Percentiles rank a stretch among this genome's conserved stretches.
Evolutionary conservation across 2,888 invertebrate species (phyloP).

Genomic region (Eristalis tenax): DNA sequence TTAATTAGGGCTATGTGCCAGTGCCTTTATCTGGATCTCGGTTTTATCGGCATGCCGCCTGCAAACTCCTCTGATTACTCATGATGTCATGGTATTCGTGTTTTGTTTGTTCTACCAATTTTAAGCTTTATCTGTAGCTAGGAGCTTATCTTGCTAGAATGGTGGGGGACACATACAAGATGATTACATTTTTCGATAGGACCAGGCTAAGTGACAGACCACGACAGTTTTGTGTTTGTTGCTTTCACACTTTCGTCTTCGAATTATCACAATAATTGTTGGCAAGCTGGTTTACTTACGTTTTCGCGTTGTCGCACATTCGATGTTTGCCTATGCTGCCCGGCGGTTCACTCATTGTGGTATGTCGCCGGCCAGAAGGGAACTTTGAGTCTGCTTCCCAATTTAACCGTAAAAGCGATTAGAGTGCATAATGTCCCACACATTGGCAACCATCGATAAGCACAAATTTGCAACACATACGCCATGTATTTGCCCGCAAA

Average conservation of each 20-base stretch:
- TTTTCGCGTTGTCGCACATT: background rate
- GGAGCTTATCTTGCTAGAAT: background rate
- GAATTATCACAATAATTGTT: background rate
- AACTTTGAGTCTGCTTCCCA: too few species aligned
- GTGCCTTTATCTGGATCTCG: background rate
- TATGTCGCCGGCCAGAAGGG: too few species aligned
- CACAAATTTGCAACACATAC: conserved; percentile 44
- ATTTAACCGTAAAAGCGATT: too few species aligned
- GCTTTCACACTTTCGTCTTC: background rate
- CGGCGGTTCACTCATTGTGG: too few species aligned
- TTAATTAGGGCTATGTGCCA: background rate
- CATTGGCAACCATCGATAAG: conserved; percentile 8
- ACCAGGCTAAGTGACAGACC: background rate
- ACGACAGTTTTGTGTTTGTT: background rate
- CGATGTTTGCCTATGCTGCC: too few species aligned
- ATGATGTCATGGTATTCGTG: background rate
- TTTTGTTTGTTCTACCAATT: background rate
- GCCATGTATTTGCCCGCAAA: conserved; percentile 27
- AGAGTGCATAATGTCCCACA: background rate
- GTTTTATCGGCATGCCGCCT: background rate
- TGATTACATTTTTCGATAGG: background rate
- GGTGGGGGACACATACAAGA: background rate
- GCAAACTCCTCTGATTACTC: background rate
- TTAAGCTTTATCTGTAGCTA: background rate
- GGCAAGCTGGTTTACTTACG: background rate